phyloP scores from a whole-genome alignment of 2,888 invertebrate species.

The Schrankia costaestrigalis region DNA sequence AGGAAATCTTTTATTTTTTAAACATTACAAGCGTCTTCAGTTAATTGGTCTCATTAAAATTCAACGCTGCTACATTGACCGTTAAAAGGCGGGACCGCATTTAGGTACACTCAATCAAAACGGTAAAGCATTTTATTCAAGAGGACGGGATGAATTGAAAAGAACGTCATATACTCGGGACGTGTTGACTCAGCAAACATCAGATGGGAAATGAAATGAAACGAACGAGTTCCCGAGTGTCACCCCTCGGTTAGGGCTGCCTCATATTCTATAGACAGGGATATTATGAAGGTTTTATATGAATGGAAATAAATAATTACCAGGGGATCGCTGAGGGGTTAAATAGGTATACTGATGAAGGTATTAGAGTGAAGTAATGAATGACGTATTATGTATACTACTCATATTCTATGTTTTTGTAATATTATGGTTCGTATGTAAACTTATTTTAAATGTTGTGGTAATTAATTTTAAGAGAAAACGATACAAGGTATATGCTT shows the following conservation, averaged over 20 bases:
- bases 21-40: constrained; percentile 20
- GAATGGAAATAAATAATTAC: constrained; percentile 14
- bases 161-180: constrained; percentile 38
- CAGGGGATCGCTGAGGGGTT: constrained; percentile 6
- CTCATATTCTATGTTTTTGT: too few species aligned
- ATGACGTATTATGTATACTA: too few species aligned
- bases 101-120: constrained; percentile 42
- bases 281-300: constrained; percentile 11
- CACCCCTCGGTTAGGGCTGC: constrained; percentile 40
- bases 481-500: too few species aligned
- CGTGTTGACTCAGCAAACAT: constrained; percentile 63
- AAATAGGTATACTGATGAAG: constrained; percentile 8
- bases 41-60: constrained; percentile 34
- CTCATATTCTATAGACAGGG: constrained; percentile 9
- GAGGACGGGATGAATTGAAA: constrained; percentile 39
- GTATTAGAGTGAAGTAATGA: constrained; percentile 5
- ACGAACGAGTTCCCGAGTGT: constrained; percentile 46
- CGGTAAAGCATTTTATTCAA: constrained; percentile 49
- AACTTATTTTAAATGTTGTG: too few species aligned
- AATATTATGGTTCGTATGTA: too few species aligned
- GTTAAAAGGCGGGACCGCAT: constrained; percentile 31
- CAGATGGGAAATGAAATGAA: constrained; percentile 66
- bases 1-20: constrained; percentile 13
- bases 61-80: constrained; percentile 24
- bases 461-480: too few species aligned